Base-by-base conservation (phyloP, 2,888 invertebrate species). In the Cetonia aurata region DNA sequence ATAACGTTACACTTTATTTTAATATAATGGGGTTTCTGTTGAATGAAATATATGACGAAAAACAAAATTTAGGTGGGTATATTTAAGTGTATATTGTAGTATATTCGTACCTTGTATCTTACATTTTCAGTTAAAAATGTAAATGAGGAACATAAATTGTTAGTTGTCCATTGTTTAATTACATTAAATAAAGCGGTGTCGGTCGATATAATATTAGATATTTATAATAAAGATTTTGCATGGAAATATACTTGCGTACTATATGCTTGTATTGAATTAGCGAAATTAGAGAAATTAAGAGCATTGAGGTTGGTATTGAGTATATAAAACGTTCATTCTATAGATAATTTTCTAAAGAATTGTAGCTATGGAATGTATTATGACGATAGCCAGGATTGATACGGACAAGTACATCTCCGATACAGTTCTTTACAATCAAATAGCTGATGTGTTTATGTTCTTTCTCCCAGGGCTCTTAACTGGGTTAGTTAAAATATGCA, bases 391-490 rank as follows among this genome's bases (percentile, higher is more conserved):
- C 17, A 88, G 88, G 76, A 87, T 91, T 0, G 88, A 91, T 75
- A 85, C 86, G 33, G 83, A 86, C 48, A 86, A 86, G 55, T 88
- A 89, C 76, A 81, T 85, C 15, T 76, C 81, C n/a, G 89, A 91
- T 78, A 79, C 85, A 15, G 87, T 87, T 13, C 77, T 88, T 13
- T 84, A 87, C 48, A 81, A 84, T 72, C 83, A 86, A 73, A 86
- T 88, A 3, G 87, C 89, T 6, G 87, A 90, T 75, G 84, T 89
- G 78, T 83, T 90, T 48, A 87, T 89, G 78, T 85, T 88, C 78
- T 89, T 90, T 74, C 80, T 92, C 71, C 92, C 92, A 0, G 92
- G 92, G 0, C 86, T 92, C 69, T 81, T 88, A 15, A 86, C 86
- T 42, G 88, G 88, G 0, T 80, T 92, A 74, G 87, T 86, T 71